Base-by-base conservation (phyloP, 2,797 vertebrate genomes). In the Cyclura pinguis region DNA sequence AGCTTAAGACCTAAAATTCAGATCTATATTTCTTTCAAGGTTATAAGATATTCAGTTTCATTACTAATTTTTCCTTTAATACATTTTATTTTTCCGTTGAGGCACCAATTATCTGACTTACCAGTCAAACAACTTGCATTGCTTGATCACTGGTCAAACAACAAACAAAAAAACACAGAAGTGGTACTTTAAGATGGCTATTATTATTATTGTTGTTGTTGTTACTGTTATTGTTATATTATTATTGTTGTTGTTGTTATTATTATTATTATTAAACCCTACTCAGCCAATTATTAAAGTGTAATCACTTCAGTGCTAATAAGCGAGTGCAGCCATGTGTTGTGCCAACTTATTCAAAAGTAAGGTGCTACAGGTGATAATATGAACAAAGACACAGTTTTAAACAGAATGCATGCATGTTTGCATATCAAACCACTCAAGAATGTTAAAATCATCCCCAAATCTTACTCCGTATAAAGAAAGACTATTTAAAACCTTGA, bases 1-100 rank as follows among this genome's bases (percentile, higher is more conserved):
- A 50, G 78, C 1, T 4, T 20, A 78, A 90, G 10, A 0, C 85
- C 55, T 72, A 91, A 91, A 89, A 87, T 55, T 84, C 80, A 72
- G 86, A 90, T 69, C 52, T 6, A 1, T n/a, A 88, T 29, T n/a
- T 89, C 29, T 59, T 82, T 88, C 89, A 92, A 93, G 76, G 50
- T 86, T 84, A 64, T 9, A 81, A 2, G 3, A 9, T 84, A 14
- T 1, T 1, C 57, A 57, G 0, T 1, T 77, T 5, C 59, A 52
- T 77, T 38, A 76, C 77, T 47, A 91, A 85, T 78, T 90, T 73
- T 87, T 86, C n/a, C 55, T 69, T 90, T 86, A 29, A 92, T 88
- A 90, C 1, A 6, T 1, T 29, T 83, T 0, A 2, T 13, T 72
- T 92, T 92, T 42, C 35, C 22, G 50, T 82, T 42, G 89, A 80